Base-by-base conservation (phyloP, 2,888 invertebrate species). In the Papilio gigon region DNA sequence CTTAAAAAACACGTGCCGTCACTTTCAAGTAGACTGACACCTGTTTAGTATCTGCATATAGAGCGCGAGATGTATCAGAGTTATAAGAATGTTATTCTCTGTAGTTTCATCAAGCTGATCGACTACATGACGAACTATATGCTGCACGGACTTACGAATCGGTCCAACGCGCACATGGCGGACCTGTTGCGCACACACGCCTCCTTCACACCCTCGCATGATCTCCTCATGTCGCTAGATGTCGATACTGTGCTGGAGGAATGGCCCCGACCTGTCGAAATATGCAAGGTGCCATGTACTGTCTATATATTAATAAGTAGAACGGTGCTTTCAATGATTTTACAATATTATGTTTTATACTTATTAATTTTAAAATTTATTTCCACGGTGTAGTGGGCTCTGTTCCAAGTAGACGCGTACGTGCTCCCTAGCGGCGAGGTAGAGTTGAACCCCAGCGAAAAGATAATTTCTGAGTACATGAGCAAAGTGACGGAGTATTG, bases 51-150 rank as follows among this genome's bases (percentile, higher is more conserved):
- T n/a, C n/a, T n/a, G n/a, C n/a, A n/a, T n/a, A n/a, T n/a, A n/a
- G n/a, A n/a, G n/a, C n/a, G n/a, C n/a, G n/a, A n/a, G n/a, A n/a
- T n/a, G n/a, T n/a, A n/a, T 6, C 6, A 27, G 25, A 27, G 14
- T 27, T n/a, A 30, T n/a, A n/a, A 2, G 17, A 17, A 30, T 30
- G 6, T 30, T 30, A n/a, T 17, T 42, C 25, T 84, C n/a, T 79
- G 12, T 77, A 96, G 96, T 79, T 96, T 95, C 73, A 93, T 96
- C 65, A 95, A 94, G 73, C 84, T 95, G 66, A 91, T 93, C 20
- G 97, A 97, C 79, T 95, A 95, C 79, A 94, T 96, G 90, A 93
- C 94, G 56, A 93, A 94, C 72, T 94, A 94, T 74, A 93, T 95
- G 92, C 85, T 96, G 63, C 94, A 95, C 78, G 90, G 89, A 8